These are phyloP conservation scores for Argya squamiceps DNA, from an alignment of 2,797 vertebrate species.

Conservation along the genomic window DNA sequence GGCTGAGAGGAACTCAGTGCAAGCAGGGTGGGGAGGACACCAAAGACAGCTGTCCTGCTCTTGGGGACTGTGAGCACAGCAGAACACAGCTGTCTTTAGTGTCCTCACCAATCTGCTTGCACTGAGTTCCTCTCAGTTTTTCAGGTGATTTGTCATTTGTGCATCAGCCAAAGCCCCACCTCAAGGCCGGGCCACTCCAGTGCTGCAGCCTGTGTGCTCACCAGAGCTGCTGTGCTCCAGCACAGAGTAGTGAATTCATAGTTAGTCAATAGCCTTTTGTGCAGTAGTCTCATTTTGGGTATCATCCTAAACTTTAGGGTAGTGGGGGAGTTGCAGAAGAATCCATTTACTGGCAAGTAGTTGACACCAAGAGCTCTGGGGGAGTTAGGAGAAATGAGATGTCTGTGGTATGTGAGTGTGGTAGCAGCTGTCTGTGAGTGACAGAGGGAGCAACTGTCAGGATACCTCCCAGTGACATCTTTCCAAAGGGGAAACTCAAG, in stretches of 20 bases:
- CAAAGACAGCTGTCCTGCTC: not conserved
- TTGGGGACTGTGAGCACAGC: no score
- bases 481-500: not conserved
- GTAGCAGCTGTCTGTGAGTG: not conserved
- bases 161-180: not conserved
- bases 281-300: not conserved
- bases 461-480: not conserved
- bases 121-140: not conserved
- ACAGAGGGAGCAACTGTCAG: not conserved
- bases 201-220: not conserved
- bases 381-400: not conserved
- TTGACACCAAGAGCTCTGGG: not conserved
- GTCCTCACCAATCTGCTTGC: not conserved
- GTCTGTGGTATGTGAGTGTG: not conserved
- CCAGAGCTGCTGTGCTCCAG: not conserved
- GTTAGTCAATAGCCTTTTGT: not conserved
- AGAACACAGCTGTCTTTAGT: not conserved
- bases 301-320: not conserved
- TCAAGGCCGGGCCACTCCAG: not conserved
- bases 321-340: not conserved
- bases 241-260: not conserved
- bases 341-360: not conserved
- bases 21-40: not conserved
- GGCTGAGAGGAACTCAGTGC: not conserved
- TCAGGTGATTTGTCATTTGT: not conserved